Evolutionary conservation across 2,888 invertebrate species (phyloP), one percentile per base, ranked within the genome.

Genomic region (Platycheirus albimanus): DNA sequence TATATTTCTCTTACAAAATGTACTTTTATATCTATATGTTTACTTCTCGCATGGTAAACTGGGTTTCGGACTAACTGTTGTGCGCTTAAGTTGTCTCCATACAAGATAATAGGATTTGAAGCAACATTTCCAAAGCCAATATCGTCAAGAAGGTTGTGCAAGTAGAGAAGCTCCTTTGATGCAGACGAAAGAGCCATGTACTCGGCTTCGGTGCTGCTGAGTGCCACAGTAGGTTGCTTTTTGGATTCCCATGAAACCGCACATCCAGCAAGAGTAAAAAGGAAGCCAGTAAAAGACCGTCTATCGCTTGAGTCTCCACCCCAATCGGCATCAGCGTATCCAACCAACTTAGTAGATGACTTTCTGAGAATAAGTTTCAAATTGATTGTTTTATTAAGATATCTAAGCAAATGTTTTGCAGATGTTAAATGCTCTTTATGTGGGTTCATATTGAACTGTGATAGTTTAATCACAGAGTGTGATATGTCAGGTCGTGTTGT

Each of bases 391-490:
- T 36, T 36, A 11, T 10, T 30, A 8, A 51, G 8, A 17, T 49
- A 70, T 36, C 49, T 58, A 11, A 70, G 41, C 47, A 70, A 38
- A 38, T 58, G 58, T n/a, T 58, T 49, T 41, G 58, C 47, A 11
- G 49, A 36, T 24, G 49, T 36, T 1, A 47, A 69, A 43, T 69
- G 56, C 6, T 69, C 33, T 24, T 43, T 67, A 33, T 67, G 67
- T 2, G 69, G 47, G 24, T 49, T 30, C 11, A n/a, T 56, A 28
- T 47, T 49, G 15, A 43, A 69, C 24, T 69, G 47, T 4, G 56
- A 36, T 15, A 56, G 13, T 10, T 47, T 56, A 17, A 56, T 69
- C 43, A 47, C 43, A 11, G 43, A 41, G 15, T 24, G 38, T 2
- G 28, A 49, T 36, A 64, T 64, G 49, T 64, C 47, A 49, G 24